Evolutionary conservation across 2,797 vertebrate genomes (phyloP).

Genomic region (Chaetophractus vellerosus): DNA sequence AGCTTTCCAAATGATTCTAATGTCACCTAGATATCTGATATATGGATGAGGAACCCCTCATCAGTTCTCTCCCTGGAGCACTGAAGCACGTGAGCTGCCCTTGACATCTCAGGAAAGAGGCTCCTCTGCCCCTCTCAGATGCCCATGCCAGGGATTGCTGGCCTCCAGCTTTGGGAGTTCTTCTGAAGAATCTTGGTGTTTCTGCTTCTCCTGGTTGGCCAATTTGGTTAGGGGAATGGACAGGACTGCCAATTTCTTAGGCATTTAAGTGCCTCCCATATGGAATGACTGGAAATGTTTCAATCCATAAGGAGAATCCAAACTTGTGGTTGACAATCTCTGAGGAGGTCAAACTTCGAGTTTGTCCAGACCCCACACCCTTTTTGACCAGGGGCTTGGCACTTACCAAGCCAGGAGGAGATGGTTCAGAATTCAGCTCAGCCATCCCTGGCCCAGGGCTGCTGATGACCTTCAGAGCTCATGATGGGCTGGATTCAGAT

Average conservation of each 20-base stretch:
- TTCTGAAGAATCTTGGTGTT: not conserved
- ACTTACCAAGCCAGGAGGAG: not conserved
- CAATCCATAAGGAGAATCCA: not conserved
- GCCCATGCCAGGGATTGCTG: not conserved
- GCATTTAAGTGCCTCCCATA: not conserved
- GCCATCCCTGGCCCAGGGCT: not conserved
- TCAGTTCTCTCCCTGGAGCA: rapidly evolving
- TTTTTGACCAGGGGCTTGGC: not conserved
- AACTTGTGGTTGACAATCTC: not conserved
- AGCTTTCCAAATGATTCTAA: not conserved
- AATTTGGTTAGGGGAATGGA: not conserved
- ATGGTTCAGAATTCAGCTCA: not conserved
- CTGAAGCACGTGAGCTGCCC: too few relatives aligned
- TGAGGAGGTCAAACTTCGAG: not conserved
- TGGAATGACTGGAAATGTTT: not conserved
- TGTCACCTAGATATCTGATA: not conserved
- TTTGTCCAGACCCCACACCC: too few relatives aligned
- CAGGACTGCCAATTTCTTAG: not conserved
- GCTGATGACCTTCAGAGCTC: not conserved
- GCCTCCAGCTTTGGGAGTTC: rapidly evolving
- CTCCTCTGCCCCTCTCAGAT: not conserved
- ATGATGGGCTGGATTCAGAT: not conserved
- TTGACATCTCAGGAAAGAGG: not conserved
- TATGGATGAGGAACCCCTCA: too few relatives aligned
- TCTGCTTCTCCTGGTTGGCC: not conserved